A percentile compares a stretch with the other conserved stretches of the same genome.
Evolutionary conservation across 2,888 invertebrate species (phyloP).

Genomic region (Acleris emargana): DNA sequence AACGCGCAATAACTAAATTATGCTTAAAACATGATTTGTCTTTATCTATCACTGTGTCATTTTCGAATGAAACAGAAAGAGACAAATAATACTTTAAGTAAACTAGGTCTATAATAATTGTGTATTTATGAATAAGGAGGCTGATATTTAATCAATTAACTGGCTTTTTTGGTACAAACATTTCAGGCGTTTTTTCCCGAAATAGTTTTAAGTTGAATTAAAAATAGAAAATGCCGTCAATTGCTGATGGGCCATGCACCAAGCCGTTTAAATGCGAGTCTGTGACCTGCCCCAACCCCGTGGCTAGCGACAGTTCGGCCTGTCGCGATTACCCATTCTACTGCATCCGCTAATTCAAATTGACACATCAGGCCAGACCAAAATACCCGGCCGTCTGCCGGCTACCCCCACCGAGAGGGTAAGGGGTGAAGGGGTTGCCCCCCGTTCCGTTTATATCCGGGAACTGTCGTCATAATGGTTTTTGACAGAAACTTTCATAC

Average conservation of each 20-base stretch:
- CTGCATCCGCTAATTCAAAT: slow-evolving; percentile 77
- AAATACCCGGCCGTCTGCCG: slow-evolving; percentile 72
- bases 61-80: too few species aligned
- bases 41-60: too few species aligned
- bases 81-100: too few species aligned
- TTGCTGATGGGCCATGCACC: slow-evolving; percentile 1
- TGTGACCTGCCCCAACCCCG: slow-evolving; percentile 57
- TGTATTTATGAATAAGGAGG: too few species aligned
- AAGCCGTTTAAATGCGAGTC: slow-evolving; percentile 4
- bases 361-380: slow-evolving; percentile 80
- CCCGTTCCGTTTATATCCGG: slow-evolving; percentile 49
- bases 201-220: too few species aligned
- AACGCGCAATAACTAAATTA: too few species aligned
- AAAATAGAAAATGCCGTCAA: too few species aligned
- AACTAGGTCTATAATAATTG: too few species aligned
- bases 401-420: slow-evolving; percentile 44
- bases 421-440: slow-evolving; percentile 36
- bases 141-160: too few species aligned
- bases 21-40: too few species aligned
- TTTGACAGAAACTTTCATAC: slow-evolving; percentile 63
- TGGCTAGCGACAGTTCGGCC: slow-evolving; percentile 43
- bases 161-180: too few species aligned
- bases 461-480: slow-evolving; percentile 66
- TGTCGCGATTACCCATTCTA: slow-evolving; percentile 60
- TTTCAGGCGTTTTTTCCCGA: too few species aligned